A percentile compares a stretch with the other conserved stretches of the same genome.
Conservation (phyloP, 2,797 vertebrate species). For the Tamandua tetradactyla region DNA sequence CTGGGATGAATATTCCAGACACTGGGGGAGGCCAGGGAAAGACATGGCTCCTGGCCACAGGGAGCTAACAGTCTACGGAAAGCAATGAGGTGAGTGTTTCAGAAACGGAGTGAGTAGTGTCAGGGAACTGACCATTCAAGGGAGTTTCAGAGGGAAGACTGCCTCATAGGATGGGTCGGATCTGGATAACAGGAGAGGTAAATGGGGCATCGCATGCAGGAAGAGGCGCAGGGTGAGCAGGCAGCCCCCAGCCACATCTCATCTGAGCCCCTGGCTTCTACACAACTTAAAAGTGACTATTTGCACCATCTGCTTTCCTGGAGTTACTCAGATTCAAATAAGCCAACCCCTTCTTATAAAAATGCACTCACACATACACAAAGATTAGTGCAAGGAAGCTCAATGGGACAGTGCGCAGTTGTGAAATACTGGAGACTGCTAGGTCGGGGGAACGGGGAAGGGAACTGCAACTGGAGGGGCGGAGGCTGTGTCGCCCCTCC, state of each 20-base stretch:
- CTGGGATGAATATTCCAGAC: neutral
- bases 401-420: too few species aligned
- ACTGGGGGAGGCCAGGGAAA: neutral
- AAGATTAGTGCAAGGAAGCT: neutral
- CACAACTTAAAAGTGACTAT: neutral
- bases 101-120: neutral
- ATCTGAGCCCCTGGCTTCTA: neutral
- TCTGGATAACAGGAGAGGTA: too few species aligned
- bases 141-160: neutral
- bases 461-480: too few species aligned
- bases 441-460: too few species aligned
- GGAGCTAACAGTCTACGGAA: too few species aligned
- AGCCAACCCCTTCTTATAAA: neutral
- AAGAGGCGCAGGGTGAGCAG: fast-evolving
- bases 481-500: too few species aligned
- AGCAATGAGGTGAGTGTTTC: fast-evolving
- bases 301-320: neutral
- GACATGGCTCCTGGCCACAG: neutral
- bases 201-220: fast-evolving
- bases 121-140: neutral
- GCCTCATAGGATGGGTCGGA: fast-evolving
- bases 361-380: neutral
- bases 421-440: neutral
- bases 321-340: neutral
- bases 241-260: fast-evolving